These are phyloP conservation scores for Dolichallabes microphthalmus DNA, from an alignment of 2,113 vertebrate species.

Conservation along the genomic window DNA sequence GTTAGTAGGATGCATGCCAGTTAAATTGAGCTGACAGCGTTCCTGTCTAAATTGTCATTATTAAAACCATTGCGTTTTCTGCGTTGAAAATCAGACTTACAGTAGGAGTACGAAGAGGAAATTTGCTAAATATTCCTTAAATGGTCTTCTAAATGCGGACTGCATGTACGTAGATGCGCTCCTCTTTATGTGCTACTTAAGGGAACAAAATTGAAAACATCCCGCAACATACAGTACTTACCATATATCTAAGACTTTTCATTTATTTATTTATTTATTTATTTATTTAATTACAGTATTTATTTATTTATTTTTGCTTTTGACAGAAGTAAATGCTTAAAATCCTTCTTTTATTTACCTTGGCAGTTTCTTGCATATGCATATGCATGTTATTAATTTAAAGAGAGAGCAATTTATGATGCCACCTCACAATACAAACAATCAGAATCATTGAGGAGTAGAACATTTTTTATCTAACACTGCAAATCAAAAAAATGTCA, in stretches of 20 bases:
- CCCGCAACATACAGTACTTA: neutral
- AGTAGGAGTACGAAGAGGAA: neutral
- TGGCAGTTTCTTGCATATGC: neutral
- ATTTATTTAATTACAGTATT: too few relatives aligned
- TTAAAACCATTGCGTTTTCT: neutral
- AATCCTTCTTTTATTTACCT: neutral
- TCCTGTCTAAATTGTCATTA: neutral
- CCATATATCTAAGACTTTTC: neutral
- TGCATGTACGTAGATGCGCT: neutral
- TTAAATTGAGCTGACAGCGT: neutral
- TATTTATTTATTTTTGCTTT: too few relatives aligned
- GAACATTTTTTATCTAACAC: neutral
- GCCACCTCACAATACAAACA: neutral
- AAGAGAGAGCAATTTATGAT: neutral
- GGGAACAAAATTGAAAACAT: neutral
- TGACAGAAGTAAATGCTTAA: neutral
- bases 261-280: neutral
- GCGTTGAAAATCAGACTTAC: neutral
- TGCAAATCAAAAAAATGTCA: neutral
- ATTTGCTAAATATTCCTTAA: neutral
- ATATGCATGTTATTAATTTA: constrained; percentile 10
- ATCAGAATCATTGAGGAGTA: neutral
- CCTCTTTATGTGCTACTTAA: neutral
- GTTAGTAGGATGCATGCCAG: neutral
- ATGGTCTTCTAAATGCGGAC: neutral